phyloP scores from a whole-genome alignment of 2,888 invertebrate species.

The Ophioninae sp. region DNA sequence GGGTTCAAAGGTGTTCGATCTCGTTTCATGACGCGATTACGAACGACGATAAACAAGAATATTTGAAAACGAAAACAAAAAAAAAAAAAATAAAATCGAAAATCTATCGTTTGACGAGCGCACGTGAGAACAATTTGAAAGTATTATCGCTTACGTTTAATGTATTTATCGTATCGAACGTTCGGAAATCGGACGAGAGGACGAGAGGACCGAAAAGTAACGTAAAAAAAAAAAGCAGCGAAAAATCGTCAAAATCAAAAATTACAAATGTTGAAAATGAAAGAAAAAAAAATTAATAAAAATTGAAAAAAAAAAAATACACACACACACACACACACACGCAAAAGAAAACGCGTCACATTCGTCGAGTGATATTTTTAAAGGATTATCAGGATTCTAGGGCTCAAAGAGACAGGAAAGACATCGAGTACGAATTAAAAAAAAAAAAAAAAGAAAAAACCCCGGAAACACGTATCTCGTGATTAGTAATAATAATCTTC shows the following conservation, averaged over 20 bases:
- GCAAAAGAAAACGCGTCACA: slow-evolving; percentile 23
- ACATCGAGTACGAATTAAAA: slow-evolving; percentile 47
- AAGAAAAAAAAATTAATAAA: not conserved
- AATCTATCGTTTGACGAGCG: slow-evolving; percentile 41
- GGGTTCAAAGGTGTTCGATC: slow-evolving; percentile 15
- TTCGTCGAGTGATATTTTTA: slow-evolving; percentile 5
- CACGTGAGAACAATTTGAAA: slow-evolving; percentile 77
- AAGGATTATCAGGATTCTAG: slow-evolving; percentile 13
- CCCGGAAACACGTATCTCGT: slow-evolving; percentile 36
- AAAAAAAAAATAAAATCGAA: not conserved
- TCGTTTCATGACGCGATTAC: not conserved
- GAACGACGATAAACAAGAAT: not conserved
- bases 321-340: slow-evolving; percentile 69
- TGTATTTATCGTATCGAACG: slow-evolving; percentile 71
- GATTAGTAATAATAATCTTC: slow-evolving; percentile 33
- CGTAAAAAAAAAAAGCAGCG: slow-evolving; percentile 27
- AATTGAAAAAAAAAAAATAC: too few species aligned
- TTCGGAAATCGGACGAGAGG: slow-evolving; percentile 59
- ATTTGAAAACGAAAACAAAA: slow-evolving; percentile 16
- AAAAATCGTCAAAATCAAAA: not conserved
- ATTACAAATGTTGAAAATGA: slow-evolving; percentile 15
- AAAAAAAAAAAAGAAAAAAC: slow-evolving; percentile 21
- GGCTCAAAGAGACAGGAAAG: not conserved
- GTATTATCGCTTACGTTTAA: slow-evolving; percentile 78
- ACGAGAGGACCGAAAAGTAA: slow-evolving; percentile 8